Evolutionary conservation across 1,140 invertebrate genomes (phyloP), one percentile per base, ranked within the genome.

Genomic region (Phocides pigmalion): DNA sequence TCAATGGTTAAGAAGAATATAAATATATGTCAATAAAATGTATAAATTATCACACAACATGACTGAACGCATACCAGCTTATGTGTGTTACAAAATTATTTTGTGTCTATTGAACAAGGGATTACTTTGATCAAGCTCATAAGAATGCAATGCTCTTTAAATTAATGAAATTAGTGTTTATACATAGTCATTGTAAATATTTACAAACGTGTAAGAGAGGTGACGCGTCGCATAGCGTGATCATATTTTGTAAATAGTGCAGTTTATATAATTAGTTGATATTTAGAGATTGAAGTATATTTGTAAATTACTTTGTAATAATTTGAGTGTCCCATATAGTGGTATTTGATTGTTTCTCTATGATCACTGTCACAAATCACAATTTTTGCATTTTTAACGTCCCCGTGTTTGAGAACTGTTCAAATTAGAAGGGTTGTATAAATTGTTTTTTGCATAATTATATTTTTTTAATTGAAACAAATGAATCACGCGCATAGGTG

Each of bases 121-220:
- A 79, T 81, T 82, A 79, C 68, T 83, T 86, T 88, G 82, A 87
- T 86, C 76, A 89, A 87, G 82, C 81, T 89, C 79, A 84, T 70
- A 68, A 68, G 76, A 82, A 80, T 81, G 79, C 81, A 90, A 88
- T 89, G 87, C 87, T 88, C 85, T 82, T 87, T 81, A 75, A 70
- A 68, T 62, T 73, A 67, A 75, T 71, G 65, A 76, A 76, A 79
- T 80, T 82, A 84, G 79, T 84, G 73, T 87, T 77, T 83, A 84
- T 85, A 82, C 74, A 85, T 87, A 92, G 88, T 91, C 87, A 90
- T 87, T 92, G 91, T 92, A 92, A 84, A 92, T 92, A 92, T 79
- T 79, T 86, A 89, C 76, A 82, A 84, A 79, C 84, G 79, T 84
- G 76, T 90, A 79, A 84, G 81, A 81, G 73, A 84, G 72, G 71